phyloP scores from a whole-genome alignment of 2,797 vertebrate genomes.

The Macroramphosus scolopax region DNA sequence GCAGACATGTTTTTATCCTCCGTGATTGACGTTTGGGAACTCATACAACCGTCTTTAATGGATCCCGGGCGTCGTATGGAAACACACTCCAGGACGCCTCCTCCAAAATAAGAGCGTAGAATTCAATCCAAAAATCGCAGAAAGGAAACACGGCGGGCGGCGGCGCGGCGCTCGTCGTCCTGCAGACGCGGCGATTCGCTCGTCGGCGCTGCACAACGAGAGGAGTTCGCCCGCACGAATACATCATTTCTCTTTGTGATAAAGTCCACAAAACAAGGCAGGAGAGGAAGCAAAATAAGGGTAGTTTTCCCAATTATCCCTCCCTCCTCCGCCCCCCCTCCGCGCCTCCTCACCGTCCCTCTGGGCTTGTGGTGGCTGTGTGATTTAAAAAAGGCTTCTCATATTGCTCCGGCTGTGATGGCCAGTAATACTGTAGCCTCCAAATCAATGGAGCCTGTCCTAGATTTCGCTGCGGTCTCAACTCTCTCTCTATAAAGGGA shows the following conservation, averaged over 20 bases:
- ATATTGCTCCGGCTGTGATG: constrained; percentile 76
- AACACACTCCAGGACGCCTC: too few relatives aligned
- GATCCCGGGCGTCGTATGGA: constrained; percentile 46
- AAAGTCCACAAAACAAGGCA: constrained; percentile 19
- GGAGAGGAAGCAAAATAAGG: constrained; percentile 54
- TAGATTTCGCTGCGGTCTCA: constrained; percentile 74
- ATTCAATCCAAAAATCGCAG: constrained; percentile 27
- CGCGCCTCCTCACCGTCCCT: constrained; percentile 48
- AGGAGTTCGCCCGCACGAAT: too few relatives aligned
- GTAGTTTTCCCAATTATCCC: constrained; percentile 56
- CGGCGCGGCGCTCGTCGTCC: too few relatives aligned
- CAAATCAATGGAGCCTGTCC: constrained; percentile 82
- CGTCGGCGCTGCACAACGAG: background rate
- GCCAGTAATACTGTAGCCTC: constrained; percentile 80
- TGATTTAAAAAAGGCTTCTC: constrained; percentile 76
- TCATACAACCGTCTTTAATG: constrained; percentile 59
- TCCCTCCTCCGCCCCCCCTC: constrained; percentile 12
- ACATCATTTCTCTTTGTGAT: constrained; percentile 23
- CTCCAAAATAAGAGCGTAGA: constrained; percentile 48
- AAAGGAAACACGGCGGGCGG: constrained; percentile 9
- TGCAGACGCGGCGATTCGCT: too few relatives aligned
- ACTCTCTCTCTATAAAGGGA: constrained; percentile 80
- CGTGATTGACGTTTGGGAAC: constrained; percentile 59
- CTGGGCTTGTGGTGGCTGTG: constrained; percentile 60
- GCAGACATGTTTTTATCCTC: constrained; percentile 1